Base-by-base conservation (phyloP, 1,140 invertebrate species). In the Trichonephila clavipes region DNA sequence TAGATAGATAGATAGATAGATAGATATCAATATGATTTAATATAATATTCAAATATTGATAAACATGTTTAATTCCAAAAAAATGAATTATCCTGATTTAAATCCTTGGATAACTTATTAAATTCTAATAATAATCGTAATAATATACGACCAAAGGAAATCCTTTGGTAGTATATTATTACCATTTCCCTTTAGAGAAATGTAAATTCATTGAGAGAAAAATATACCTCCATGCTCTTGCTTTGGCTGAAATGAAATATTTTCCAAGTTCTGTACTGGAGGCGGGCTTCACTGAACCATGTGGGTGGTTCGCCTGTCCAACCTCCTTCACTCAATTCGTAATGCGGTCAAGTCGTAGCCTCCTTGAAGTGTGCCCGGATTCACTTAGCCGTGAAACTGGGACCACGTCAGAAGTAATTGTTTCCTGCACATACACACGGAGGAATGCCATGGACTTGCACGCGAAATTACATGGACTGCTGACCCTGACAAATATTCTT, bases 381-480 rank as follows among this genome's bases (percentile, higher is more conserved):
- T 59, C 51, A 85, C 82, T 85, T 85, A 34, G 82, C 58, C 82
- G 82, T 85, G 82, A 85, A 85, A 85, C 82, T 85, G 58, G 44
- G 58, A 24, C 19, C 86, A 40, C 61, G 86, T 88, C 86, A 66
- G 8, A 66, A 44, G 61, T 66, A 88, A 88, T 88, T 88, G 86
- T 88, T 88, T 88, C 86, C 86, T 28, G 61, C 59, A 8, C 86
- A 88, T 88, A 61, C 86, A 28, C 59, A 85, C 82, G 44, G 82
- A 51, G 58, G 10, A 40, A 5, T 19, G 28, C 28, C 86, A 66
- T 40, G 86, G 19, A 88, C 40, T 40, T 88, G 61, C 86, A 66
- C 86, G 86, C 34, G 86, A 88, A 88, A 88, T 88, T 88, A 88
- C 86, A 88, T 88, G 86, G 86, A 59, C 59, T 88, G 59, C 62